These are phyloP conservation scores for Brachyptera putata DNA, from an alignment of 2,888 invertebrate species.

Conservation along the genomic window DNA sequence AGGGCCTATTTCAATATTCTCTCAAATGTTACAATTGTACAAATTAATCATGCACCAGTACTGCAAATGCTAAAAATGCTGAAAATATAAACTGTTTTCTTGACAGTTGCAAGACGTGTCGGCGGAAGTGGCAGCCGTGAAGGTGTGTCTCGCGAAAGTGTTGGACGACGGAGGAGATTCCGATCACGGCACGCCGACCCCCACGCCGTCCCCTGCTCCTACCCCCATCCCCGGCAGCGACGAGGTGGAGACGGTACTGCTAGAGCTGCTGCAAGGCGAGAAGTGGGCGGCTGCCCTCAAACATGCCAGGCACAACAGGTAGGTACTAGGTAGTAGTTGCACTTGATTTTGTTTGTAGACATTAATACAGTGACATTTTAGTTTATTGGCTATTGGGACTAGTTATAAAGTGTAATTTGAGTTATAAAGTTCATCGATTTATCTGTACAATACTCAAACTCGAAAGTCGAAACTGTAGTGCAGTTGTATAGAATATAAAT, in stretches of 20 bases:
- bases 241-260: slow-evolving; percentile 46
- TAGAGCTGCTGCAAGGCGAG: slow-evolving; percentile 54
- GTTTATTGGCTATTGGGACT: neutral
- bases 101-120: slow-evolving; percentile 60
- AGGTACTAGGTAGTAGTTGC: too few species aligned
- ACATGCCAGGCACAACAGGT: slow-evolving; percentile 50
- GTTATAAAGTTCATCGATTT: too few species aligned
- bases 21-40: too few species aligned
- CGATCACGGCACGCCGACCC: slow-evolving; percentile 61
- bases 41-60: too few species aligned
- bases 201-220: slow-evolving; percentile 46
- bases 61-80: too few species aligned
- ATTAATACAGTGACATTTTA: neutral
- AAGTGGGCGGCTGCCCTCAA: slow-evolving; percentile 67
- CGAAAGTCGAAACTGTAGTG: too few species aligned
- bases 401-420: too few species aligned
- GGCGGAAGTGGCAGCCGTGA: slow-evolving; percentile 55
- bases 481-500: too few species aligned
- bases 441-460: too few species aligned
- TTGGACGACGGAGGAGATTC: slow-evolving; percentile 56
- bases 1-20: too few species aligned
- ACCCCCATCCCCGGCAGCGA: slow-evolving; percentile 36
- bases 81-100: too few species aligned
- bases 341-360: too few species aligned
- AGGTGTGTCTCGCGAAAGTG: slow-evolving; percentile 54